These are phyloP conservation scores for Caenorhabditis sp. DNA, from an alignment of 2,888 invertebrate species.

Conservation along the genomic window DNA sequence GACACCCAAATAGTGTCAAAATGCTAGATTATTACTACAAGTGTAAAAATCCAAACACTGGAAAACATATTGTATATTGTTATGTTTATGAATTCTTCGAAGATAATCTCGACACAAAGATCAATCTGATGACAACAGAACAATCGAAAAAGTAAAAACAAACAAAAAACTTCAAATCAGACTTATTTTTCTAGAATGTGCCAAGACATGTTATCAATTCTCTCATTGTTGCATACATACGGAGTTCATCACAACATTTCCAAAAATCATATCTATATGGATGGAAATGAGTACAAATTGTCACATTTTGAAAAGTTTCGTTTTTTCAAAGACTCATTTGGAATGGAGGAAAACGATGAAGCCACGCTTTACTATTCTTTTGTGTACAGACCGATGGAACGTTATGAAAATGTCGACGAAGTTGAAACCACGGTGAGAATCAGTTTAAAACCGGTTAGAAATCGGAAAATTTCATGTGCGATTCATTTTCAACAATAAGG, in stretches of 20 bases:
- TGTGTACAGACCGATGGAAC: background rate
- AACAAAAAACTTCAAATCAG: no score
- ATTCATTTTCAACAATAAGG: no score
- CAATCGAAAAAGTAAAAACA: background rate
- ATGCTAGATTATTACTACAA: background rate
- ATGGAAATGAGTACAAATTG: background rate
- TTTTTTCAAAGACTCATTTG: background rate
- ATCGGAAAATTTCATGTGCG: background rate
- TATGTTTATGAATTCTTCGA: background rate
- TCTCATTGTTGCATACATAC: background rate
- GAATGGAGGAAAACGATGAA: background rate
- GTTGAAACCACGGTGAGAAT: background rate
- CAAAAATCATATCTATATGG: background rate
- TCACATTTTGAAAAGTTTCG: background rate
- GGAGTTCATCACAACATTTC: background rate
- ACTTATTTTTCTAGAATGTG: background rate
- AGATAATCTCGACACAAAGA: background rate
- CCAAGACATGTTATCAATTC: background rate
- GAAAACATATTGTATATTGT: background rate
- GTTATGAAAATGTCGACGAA: background rate
- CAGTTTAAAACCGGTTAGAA: no score
- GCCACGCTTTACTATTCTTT: background rate
- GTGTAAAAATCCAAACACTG: background rate
- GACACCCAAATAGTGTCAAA: background rate
- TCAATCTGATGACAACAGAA: background rate